Base-by-base conservation (phyloP, 2,888 invertebrate genomes). In the Cantharis rufa region DNA sequence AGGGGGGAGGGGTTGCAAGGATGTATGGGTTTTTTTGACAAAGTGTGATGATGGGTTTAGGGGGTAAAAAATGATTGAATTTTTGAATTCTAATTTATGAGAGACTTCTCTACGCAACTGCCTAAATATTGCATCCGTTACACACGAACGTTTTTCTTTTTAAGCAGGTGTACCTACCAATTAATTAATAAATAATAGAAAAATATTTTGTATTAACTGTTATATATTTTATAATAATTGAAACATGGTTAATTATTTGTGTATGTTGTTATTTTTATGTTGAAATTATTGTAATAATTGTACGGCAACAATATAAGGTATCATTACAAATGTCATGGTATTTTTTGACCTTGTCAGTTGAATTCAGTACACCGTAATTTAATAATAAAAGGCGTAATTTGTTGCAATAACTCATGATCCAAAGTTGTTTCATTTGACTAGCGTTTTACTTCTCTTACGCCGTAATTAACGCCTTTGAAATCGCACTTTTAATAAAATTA, bases 301-400 rank as follows among this genome's bases (percentile, higher is more conserved):
- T 28, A 16, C n/a, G 28, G 28, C n/a, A 69, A 69, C 32, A 69
- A 69, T 11, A 16, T 69, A 18, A 68, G 74, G 78, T 76, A 74
- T 80, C 76, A 81, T 80, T 78, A 78, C 77, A 62, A 73, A 79
- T 78, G 80, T 79, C 79, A 78, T 76, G 76, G 79, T 76, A 74
- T 69, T 79, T 75, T 76, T 71, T 78, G 79, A 79, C 80, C 80
- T 81, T 79, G 81, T 75, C 75, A 76, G 75, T 75, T 62, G 48
- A 71, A 75, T 78, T 76, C 74, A 77, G 69, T 79, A 72, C 78
- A 75, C 79, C 71, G 69, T 77, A 80, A 81, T 81, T 80, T 78
- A 78, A 77, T 80, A 79, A 48, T 79, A 81, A 81, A 81, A 79
- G 78, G 79, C 77, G 78, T 76, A 81, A 81, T 81, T 81, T 81